These are phyloP conservation scores for Homalodisca vitripennis DNA, from an alignment of 1,140 invertebrate species.

Conservation along the genomic window DNA sequence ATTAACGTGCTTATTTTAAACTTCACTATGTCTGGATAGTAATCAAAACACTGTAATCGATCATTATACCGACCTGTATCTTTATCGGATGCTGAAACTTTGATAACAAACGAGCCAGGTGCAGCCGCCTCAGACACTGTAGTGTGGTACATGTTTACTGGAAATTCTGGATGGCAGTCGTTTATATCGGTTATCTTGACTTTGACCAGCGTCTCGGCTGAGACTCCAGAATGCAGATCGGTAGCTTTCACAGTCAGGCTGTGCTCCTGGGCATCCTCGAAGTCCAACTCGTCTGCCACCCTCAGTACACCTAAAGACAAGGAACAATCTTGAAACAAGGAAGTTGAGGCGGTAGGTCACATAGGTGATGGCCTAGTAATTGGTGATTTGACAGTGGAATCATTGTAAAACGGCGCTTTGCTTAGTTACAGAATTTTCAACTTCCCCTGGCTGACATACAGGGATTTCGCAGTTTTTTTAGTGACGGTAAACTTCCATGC, in stretches of 20 bases:
- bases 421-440: no score
- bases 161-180: conserved; percentile 84
- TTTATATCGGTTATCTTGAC: conserved; percentile 84
- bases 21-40: no score
- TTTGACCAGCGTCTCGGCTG: conserved; percentile 78
- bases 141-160: conserved; percentile 77
- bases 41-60: no score
- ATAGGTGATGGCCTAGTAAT: no score
- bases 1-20: no score
- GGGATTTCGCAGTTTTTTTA: no score
- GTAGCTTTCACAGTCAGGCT: conserved; percentile 82
- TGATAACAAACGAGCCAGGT: conserved; percentile 72
- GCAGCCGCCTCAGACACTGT: conserved; percentile 79
- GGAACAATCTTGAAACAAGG: neutral
- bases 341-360: no score
- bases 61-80: conserved; percentile 70
- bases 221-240: conserved; percentile 86
- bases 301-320: conserved; percentile 69
- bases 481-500: no score
- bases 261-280: conserved; percentile 75
- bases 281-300: conserved; percentile 84
- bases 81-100: conserved; percentile 72
- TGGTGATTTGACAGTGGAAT: no score
- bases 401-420: no score
- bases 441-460: no score